Evolutionary conservation across 2,888 invertebrate species (phyloP), one percentile per base, ranked within the genome.

Genomic region (Metalampra italica): DNA sequence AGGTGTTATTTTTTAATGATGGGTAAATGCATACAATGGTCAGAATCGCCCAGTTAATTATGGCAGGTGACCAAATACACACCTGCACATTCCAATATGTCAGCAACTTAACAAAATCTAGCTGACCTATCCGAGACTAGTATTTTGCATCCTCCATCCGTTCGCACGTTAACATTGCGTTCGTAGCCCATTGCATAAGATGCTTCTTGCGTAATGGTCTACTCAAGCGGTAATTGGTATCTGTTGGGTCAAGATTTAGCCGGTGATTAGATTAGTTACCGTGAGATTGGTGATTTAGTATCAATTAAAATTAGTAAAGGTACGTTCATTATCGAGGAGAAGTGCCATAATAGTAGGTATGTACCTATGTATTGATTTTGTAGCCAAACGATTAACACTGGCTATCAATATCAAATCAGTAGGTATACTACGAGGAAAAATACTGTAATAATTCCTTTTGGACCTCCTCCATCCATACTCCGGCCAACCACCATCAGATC

Each of bases 181-280:
- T 77, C 63, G 68, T 74, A 82, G 83, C 55, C n/a, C 56, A 54
- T 84, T 83, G 69, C 71, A 67, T 68, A 79, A 83, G 56, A 46
- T 61, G 56, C 55, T 59, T 59, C 65, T 76, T 74, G 65, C 62
- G 64, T 65, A 68, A 77, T 63, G 59, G 54, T 49, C 55, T 59
- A 51, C 47, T 53, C 57, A 47, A 51, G 50, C 49, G 51, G 49
- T 48, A 44, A 54, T 47, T 47, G 32, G 50, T 29, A 22, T 34
- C 38, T 39, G 39, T 46, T 36, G 30, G 32, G 39, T 37, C 46
- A 44, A 44, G 32, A 37, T 42, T 45, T 45, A 41, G 11, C 13
- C 22, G 43, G 44, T 29, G 43, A 44, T 46, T 47, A 43, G 39
- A 45, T 34, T 37, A 45, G 45, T 22, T 3, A 8, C 12, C 29